Evolutionary conservation across 37 sponge, comb jelly and placozoan species (phyloP).

Genomic region (Cliona cf. orientalis): DNA sequence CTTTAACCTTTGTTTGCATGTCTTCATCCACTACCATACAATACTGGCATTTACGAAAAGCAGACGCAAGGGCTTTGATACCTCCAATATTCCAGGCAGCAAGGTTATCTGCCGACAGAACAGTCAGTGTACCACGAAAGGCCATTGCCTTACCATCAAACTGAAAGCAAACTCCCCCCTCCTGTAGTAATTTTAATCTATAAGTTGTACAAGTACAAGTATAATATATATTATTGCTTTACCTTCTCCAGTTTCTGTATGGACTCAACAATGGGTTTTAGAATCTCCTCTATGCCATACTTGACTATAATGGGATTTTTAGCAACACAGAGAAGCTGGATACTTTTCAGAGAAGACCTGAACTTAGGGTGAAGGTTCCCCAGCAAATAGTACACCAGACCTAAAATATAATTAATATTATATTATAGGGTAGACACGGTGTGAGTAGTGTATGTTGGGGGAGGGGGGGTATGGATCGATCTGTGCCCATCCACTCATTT

Average conservation of each 20-base stretch:
- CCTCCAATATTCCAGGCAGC: constrained; percentile 48
- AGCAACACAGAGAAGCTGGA: constrained; percentile 42
- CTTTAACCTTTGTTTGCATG: constrained; percentile 47
- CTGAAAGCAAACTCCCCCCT: constrained; percentile 28
- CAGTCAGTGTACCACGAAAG: constrained; percentile 47
- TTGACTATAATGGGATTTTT: constrained; percentile 10
- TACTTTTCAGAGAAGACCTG: constrained; percentile 30
- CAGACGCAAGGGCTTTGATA: constrained; percentile 45
- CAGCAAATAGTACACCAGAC: constrained; percentile 54
- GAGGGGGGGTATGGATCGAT: not conserved
- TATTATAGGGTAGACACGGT: too few relatives aligned
- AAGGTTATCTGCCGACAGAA: constrained; percentile 62
- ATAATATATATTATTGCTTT: not conserved
- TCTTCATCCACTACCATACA: constrained; percentile 54
- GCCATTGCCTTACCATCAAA: not conserved
- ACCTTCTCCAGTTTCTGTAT: constrained; percentile 44
- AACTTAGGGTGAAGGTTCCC: constrained; percentile 45
- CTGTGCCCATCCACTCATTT: not conserved
- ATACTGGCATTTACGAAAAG: constrained; percentile 55
- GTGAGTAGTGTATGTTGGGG: too few relatives aligned
- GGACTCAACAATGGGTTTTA: constrained; percentile 47
- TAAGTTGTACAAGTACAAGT: not conserved
- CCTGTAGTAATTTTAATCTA: too few relatives aligned
- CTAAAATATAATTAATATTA: too few relatives aligned
- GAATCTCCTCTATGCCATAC: constrained; percentile 45